A percentile compares a stretch with the other conserved stretches of the same genome.
phyloP scores from a whole-genome alignment of 2,113 vertebrate species.

The cattle (Bos taurus) region ARS-UCD2.0 NC_037341.1:1599001-1599500 shows the following conservation, averaged over 20 bases:
- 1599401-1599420: too few relatives aligned
- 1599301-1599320: background rate
- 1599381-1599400: fast-evolving
- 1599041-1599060: background rate
- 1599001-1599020: background rate
- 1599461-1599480: fast-evolving
- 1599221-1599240: too few relatives aligned
- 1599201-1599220: background rate
- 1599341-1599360: fast-evolving
- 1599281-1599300: background rate
- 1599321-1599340: background rate
- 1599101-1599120: background rate
- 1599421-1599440: background rate
- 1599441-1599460: background rate
- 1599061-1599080: background rate
- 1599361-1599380: fast-evolving
- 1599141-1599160: background rate
- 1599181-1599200: too few relatives aligned
- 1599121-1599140: background rate
- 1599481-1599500: background rate
- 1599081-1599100: background rate
- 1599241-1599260: background rate
- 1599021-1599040: too few relatives aligned
- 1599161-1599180: fast-evolving
- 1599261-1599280: background rate